Percentiles rank a stretch among this genome's conserved stretches.
phyloP scores from a whole-genome alignment of 2,888 invertebrate genomes.

The Drosophila mimica region DNA sequence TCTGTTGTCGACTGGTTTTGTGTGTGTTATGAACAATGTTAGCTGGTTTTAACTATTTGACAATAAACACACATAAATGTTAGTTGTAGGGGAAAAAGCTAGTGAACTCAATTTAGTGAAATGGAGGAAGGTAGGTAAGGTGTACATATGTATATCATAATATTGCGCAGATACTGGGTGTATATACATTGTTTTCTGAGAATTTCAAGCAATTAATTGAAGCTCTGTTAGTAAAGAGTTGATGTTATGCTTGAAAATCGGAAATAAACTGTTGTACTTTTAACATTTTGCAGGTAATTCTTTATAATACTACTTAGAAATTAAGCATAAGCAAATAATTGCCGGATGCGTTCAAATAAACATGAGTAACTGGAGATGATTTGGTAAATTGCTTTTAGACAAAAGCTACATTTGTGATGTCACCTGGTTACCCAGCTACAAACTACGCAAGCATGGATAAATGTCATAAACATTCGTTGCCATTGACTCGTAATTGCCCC shows the following conservation, averaged over 20 bases:
- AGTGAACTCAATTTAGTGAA: not conserved
- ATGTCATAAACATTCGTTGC: slow-evolving; percentile 14
- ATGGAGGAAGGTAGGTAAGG: no score
- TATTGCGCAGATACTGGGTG: not conserved
- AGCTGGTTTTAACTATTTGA: not conserved
- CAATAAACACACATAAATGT: not conserved
- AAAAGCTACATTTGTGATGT: not conserved
- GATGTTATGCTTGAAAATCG: not conserved
- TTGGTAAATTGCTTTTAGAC: not conserved
- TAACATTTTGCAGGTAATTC: not conserved
- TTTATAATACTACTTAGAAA: not conserved
- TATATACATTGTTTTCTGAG: not conserved
- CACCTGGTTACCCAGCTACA: not conserved
- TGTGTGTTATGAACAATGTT: slow-evolving; percentile 6
- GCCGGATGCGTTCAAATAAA: not conserved
- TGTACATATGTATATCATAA: no score
- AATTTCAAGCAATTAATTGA: not conserved
- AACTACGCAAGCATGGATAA: not conserved
- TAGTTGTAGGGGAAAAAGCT: not conserved
- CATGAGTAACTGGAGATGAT: not conserved
- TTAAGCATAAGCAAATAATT: not conserved
- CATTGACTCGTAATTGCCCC: not conserved
- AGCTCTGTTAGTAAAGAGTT: not conserved
- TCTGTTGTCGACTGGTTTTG: slow-evolving; percentile 4
- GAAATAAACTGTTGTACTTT: not conserved